phyloP scores from a whole-genome alignment of 2,888 invertebrate genomes.

The Marronus borbonicus region DNA sequence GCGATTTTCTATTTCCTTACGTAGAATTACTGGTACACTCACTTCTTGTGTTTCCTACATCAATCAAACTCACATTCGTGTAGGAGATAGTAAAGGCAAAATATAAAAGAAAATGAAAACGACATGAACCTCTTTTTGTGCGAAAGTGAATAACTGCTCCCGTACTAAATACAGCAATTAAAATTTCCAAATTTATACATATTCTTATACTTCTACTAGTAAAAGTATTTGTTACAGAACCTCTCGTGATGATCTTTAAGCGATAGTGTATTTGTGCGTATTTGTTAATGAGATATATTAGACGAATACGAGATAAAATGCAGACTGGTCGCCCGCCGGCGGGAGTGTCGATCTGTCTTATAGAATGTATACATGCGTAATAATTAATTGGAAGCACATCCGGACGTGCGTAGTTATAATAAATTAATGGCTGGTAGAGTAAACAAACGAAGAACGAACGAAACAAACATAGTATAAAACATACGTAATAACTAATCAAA shows the following conservation, averaged over 20 bases:
- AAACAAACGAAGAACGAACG: slow-evolving; percentile 17
- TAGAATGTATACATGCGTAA: slow-evolving; percentile 25
- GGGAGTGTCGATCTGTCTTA: slow-evolving; percentile 5
- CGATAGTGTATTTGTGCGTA: not conserved
- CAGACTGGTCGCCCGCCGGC: slow-evolving; percentile 12
- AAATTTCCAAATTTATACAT: no score
- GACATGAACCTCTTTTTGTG: no score
- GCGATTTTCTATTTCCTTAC: no score
- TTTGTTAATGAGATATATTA: not conserved
- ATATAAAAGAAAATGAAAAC: no score
- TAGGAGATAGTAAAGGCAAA: no score
- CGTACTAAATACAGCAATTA: no score
- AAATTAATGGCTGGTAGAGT: slow-evolving; percentile 29
- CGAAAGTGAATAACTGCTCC: no score
- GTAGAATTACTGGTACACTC: no score
- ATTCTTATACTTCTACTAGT: no score
- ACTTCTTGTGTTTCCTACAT: not conserved
- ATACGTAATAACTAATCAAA: slow-evolving; percentile 28
- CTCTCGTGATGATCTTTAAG: not conserved
- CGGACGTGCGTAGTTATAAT: slow-evolving; percentile 14
- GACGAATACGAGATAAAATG: slow-evolving; percentile 27
- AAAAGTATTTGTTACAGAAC: no score
- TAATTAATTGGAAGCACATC: slow-evolving; percentile 29
- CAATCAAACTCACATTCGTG: not conserved
- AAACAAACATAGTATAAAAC: slow-evolving; percentile 24